phyloP scores from a whole-genome alignment of 53 echinoderm and acorn worm species.

The Arbacia lixula region DNA sequence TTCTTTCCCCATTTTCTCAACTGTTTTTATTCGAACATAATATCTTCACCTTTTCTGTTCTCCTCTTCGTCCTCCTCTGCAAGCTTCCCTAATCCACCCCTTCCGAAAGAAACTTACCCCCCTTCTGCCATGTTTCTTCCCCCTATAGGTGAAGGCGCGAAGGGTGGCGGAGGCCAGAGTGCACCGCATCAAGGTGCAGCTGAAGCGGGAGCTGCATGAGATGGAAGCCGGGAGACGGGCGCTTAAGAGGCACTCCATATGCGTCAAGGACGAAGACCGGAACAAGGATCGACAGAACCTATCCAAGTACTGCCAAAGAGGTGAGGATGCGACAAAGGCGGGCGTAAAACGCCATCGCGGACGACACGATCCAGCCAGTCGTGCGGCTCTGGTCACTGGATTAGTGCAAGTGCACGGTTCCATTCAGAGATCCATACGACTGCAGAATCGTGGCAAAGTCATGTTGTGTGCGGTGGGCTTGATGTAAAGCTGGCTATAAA shows the following conservation, averaged over 20 bases:
- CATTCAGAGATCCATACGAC: no score
- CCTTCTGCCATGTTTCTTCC: no score
- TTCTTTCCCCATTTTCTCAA: no score
- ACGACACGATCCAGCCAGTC: no score
- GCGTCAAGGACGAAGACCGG: conserved; percentile 50
- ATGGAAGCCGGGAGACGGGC: conserved; percentile 80
- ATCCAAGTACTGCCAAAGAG: conserved; percentile 62
- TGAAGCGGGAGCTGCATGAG: conserved; percentile 76
- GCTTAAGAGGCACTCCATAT: conserved; percentile 69
- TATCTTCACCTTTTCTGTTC: background rate
- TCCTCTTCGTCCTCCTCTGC: background rate
- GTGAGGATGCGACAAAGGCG: background rate
- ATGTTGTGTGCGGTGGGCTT: no score
- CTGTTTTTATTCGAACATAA: background rate
- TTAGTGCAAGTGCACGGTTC: no score
- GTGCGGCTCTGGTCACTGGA: no score
- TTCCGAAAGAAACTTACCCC: no score
- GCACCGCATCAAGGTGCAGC: conserved; percentile 65
- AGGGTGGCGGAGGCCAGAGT: conserved; percentile 59
- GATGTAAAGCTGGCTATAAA: no score
- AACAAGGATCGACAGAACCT: conserved; percentile 57
- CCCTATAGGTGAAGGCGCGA: conserved; percentile 44
- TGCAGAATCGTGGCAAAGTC: no score
- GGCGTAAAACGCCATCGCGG: no score
- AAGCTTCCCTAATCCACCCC: background rate